Conservation (phyloP, 2,888 invertebrate species). For the Mythimna loreyi region DNA sequence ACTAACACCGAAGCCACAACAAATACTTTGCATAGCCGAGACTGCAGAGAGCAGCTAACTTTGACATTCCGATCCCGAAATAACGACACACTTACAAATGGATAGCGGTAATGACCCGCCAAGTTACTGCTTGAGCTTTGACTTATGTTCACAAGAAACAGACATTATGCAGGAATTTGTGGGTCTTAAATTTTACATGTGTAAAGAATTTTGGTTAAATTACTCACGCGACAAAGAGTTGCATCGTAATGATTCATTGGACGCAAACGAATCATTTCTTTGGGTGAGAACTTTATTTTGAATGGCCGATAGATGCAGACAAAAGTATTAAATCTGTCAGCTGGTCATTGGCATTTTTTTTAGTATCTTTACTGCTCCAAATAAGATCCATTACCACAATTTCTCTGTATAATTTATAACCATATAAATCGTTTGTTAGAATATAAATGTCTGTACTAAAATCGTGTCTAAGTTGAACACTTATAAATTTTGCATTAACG, state of each 20-base stretch:
- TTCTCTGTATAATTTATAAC: slow-evolving; percentile 39
- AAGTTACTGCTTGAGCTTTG: slow-evolving; percentile 49
- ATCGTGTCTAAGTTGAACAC: slow-evolving; percentile 29
- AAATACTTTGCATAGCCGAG: slow-evolving; percentile 60
- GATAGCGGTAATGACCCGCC: slow-evolving; percentile 64
- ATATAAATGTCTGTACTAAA: slow-evolving; percentile 40
- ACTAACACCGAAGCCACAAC: slow-evolving; percentile 63
- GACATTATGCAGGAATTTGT: slow-evolving; percentile 49
- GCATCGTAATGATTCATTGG: not conserved
- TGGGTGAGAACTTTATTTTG: not conserved
- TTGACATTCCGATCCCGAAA: slow-evolving; percentile 67
- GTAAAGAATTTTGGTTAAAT: slow-evolving; percentile 27
- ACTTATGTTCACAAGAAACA: slow-evolving; percentile 36
- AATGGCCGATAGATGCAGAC: not conserved
- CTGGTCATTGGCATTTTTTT: slow-evolving; percentile 7
- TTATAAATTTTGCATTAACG: slow-evolving; percentile 43
- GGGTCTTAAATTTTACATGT: slow-evolving; percentile 30
- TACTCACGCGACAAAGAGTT: not conserved
- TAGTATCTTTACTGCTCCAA: slow-evolving; percentile 17
- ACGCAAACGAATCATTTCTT: not conserved
- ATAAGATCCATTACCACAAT: slow-evolving; percentile 36
- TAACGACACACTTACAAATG: slow-evolving; percentile 65
- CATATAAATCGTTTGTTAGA: slow-evolving; percentile 39
- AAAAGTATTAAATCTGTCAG: slow-evolving; percentile 3
- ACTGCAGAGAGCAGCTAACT: slow-evolving; percentile 49